A percentile compares a stretch with the other conserved stretches of the same genome.
phyloP scores from a whole-genome alignment of 1,140 invertebrate species.

The Polypedilum vanderplanki region DNA sequence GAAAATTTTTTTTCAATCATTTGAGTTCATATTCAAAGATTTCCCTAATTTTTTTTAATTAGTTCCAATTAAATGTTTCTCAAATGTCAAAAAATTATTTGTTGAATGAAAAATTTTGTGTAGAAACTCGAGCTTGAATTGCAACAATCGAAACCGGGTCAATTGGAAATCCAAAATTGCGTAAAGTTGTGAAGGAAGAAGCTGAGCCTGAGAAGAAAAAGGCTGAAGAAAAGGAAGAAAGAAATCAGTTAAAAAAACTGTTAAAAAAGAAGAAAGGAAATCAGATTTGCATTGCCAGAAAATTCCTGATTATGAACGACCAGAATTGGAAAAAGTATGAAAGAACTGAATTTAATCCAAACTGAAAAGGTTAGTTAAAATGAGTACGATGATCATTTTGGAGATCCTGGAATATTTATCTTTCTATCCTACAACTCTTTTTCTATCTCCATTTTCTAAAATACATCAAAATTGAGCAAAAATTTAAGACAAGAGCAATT shows the following conservation, averaged over 20 bases:
- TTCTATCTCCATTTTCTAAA: too few relatives aligned
- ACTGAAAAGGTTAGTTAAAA: constrained; percentile 37
- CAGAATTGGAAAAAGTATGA: constrained; percentile 48
- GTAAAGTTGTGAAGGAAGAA: constrained; percentile 35
- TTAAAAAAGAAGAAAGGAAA: constrained; percentile 42
- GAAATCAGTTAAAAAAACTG: constrained; percentile 34
- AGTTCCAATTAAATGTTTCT: too few relatives aligned
- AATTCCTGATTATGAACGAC: constrained; percentile 48
- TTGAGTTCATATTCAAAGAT: too few relatives aligned
- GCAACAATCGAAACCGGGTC: constrained; percentile 38
- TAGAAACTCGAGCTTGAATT: constrained; percentile 34
- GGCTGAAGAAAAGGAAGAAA: neutral
- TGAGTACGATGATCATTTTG: neutral
- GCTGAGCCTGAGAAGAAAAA: neutral
- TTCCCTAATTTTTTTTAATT: too few relatives aligned
- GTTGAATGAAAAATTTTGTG: neutral
- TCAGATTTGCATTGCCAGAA: constrained; percentile 45
- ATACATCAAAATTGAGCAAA: too few relatives aligned
- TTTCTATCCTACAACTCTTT: too few relatives aligned
- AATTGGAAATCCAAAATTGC: constrained; percentile 39
- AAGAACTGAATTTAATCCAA: constrained; percentile 38
- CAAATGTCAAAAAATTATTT: neutral
- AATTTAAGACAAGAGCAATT: too few relatives aligned
- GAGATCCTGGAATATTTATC: too few relatives aligned
- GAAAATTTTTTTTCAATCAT: too few relatives aligned